phyloP scores from a whole-genome alignment of 2,797 vertebrate genomes.

The Distichodus sexfasciatus region DNA sequence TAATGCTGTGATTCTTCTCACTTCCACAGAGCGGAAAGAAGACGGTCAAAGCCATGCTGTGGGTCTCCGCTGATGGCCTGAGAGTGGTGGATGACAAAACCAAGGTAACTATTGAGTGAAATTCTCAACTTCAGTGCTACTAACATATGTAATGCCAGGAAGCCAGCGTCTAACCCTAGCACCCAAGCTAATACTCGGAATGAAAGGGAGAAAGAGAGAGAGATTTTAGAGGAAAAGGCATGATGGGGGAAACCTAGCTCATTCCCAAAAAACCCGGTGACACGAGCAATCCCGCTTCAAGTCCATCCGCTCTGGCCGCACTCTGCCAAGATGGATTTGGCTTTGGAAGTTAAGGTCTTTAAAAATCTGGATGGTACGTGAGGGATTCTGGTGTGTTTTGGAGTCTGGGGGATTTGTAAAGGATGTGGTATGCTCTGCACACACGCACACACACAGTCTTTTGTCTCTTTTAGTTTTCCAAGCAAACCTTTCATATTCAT shows the following conservation, averaged over 20 bases:
- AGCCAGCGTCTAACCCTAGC: conserved; percentile 20
- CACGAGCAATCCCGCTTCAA: conserved; percentile 13
- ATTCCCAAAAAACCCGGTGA: conserved; percentile 17
- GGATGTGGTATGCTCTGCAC: no score
- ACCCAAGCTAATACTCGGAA: neutral
- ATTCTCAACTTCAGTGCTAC: neutral
- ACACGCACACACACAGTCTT: conserved; percentile 20
- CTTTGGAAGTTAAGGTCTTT: conserved; percentile 17
- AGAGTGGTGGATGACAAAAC: conserved; percentile 92
- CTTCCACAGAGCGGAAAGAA: conserved; percentile 84
- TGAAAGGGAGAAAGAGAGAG: neutral
- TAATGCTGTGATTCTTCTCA: conserved; percentile 8
- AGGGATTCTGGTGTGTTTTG: conserved; percentile 9
- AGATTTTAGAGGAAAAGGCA: neutral
- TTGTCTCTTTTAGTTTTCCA: no score
- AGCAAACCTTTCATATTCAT: no score
- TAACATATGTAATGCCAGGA: neutral
- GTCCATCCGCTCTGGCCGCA: neutral
- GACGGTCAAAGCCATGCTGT: conserved; percentile 86
- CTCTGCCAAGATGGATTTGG: no score
- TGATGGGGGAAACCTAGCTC: conserved; percentile 19
- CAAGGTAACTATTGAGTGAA: conserved; percentile 72
- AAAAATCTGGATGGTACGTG: conserved; percentile 9
- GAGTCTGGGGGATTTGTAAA: neutral
- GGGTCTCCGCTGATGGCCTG: conserved; percentile 90